Evolutionary conservation across 2,888 invertebrate species (phyloP), one percentile per base, ranked within the genome.

Genomic region (Trissoscelio sp.): DNA sequence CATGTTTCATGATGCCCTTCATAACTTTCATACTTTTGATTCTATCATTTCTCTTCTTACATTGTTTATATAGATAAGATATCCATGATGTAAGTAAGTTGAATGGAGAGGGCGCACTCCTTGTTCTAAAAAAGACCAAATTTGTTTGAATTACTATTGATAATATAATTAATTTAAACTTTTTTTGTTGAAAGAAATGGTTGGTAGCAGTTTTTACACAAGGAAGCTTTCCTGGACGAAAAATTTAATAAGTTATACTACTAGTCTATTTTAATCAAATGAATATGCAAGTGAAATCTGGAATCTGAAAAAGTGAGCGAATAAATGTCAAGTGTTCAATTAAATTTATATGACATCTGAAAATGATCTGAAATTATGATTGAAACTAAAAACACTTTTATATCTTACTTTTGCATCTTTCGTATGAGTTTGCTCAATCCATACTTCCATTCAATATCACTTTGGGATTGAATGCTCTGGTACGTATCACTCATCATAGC

Each of bases 401-500:
- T 42, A 44, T 58, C 87, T 85, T 83, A 91, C 91, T 94, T 93
- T 88, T 95, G 95, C 95, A 96, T 95, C 86, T 95, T 95, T 44
- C 95, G 92, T 85, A 96, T 95, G 53, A 96, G 92, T 88, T 95
- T 96, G 16, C 95, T 95, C 74, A 95, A 90, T 3, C 95, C 95
- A 87, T 95, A 96, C 90, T 96, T 96, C 96, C 96, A 96, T 89
- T 96, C 95, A 51, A 94, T 94, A 88, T 96, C 95, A 5, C 95
- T 95, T 90, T 95, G 95, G 0, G 95, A 94, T 88, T 99, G 97
- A 91, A 99, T 99, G 90, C 97, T 94, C 92, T 99, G 99, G 92
- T 99, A 99, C 79, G 99, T 99, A 94, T 99, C 99, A 90, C 98
- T 98, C 99, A 99, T 99, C 99, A 99, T 99, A 94, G 99, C 99